Evolutionary conservation across 1,140 invertebrate genomes (phyloP).

Genomic region (Diabrotica virgifera): DNA sequence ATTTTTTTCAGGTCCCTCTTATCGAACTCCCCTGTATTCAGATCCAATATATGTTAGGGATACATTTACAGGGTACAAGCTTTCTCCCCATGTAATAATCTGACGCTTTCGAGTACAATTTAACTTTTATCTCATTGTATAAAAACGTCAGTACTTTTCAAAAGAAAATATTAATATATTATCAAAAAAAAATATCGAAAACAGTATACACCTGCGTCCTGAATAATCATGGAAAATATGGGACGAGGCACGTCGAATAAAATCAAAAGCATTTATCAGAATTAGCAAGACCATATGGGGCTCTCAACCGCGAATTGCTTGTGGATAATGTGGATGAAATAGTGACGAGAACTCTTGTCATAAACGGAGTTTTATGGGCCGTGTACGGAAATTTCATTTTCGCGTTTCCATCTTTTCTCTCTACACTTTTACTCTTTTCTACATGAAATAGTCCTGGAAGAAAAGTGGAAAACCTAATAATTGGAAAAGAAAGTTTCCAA

Average conservation of each 20-base stretch:
- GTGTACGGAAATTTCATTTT: slow-evolving; percentile 11
- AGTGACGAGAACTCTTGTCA: slow-evolving; percentile 19
- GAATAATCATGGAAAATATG: slow-evolving; percentile 2
- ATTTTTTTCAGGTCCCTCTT: too few relatives aligned
- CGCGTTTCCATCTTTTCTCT: slow-evolving; percentile 2
- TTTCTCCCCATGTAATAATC: too few relatives aligned
- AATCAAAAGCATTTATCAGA: slow-evolving; percentile 14
- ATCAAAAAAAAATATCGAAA: not conserved
- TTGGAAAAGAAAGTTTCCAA: too few relatives aligned
- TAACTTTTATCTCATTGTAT: too few relatives aligned
- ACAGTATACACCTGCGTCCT: not conserved
- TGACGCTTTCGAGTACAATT: too few relatives aligned
- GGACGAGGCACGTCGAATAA: not conserved
- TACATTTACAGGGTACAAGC: too few relatives aligned
- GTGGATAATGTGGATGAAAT: slow-evolving; percentile 21
- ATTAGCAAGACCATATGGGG: slow-evolving; percentile 17
- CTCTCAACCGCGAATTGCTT: slow-evolving; percentile 15
- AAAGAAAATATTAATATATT: too few relatives aligned
- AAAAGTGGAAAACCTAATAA: not conserved
- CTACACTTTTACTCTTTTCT: not conserved
- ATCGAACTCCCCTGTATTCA: too few relatives aligned
- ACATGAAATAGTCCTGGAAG: not conserved
- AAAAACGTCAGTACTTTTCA: too few relatives aligned
- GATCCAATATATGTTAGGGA: too few relatives aligned
- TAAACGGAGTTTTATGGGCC: slow-evolving; percentile 19